Evolutionary conservation across 2,797 vertebrate genomes (phyloP), one percentile per base, ranked within the genome.

Genomic region (Eulemur mongoz): DNA sequence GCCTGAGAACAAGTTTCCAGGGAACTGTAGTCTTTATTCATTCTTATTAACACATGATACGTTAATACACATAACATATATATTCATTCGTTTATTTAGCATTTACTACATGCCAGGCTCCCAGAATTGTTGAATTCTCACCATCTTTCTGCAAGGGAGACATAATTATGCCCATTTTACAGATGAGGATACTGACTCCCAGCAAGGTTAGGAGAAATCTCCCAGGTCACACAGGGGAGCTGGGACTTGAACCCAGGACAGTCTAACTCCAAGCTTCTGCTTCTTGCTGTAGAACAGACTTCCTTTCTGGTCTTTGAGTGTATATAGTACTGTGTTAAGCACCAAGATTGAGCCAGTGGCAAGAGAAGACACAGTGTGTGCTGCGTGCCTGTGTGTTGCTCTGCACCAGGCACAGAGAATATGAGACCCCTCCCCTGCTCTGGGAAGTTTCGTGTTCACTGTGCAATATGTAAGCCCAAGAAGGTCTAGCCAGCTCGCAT

Each of bases 1-100:
- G 85, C 91, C 93, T 85, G 89, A 81, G 91, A 88, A 90, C 72
- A 63, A 20, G 32, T 91, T 96, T 94, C 86, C 59, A 52, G 75
- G 89, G 70, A 89, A 61, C 85, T 30, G 13, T 8, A n/a, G 65
- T 80, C 86, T 96, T 94, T 50, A 76, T 80, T 93, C 82, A 30
- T 59, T 86, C 79, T 45, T 59, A 75, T 61, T 61, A 76, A 32
- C 57, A 18, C 40, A 32, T 82, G 86, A 84, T 87, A 79, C 76
- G 80, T 82, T 83, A 63, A 87, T 78, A 75, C 38, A 63, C 14
- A 6, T 54, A 50, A 11, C 48, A 45, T 35, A 38, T 81, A 4
- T 45, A 23, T 81, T 4, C 20, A 10, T 65, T 69, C 73, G 13
- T 63, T 94, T 73, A 75, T n/a, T 92, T 80, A 94, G 89, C 59